Percentiles rank a stretch among this genome's conserved stretches.
phyloP scores from a whole-genome alignment of 1,140 invertebrate genomes.

The Habropoda laboriosa region DNA sequence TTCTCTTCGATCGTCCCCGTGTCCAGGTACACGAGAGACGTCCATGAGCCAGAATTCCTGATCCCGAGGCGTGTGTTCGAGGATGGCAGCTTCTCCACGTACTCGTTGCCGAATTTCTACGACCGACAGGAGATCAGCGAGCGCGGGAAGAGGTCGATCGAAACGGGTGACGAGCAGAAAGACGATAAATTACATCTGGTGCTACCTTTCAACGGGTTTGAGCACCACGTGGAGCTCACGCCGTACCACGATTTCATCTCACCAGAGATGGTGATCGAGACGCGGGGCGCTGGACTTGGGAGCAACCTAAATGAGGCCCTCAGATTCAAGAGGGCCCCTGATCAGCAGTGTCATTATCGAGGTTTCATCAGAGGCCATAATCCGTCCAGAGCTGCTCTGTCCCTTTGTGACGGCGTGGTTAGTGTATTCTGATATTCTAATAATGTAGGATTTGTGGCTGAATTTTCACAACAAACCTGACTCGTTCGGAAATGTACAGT shows the following conservation, averaged over 20 bases:
- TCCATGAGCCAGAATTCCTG: constrained; percentile 79
- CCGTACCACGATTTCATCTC: constrained; percentile 83
- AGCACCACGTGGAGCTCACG: constrained; percentile 81
- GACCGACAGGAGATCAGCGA: constrained; percentile 66
- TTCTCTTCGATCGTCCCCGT: neutral
- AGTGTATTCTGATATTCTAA: constrained; percentile 65
- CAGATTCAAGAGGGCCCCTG: constrained; percentile 61
- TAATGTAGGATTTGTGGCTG: too few species aligned
- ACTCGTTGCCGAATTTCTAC: constrained; percentile 79
- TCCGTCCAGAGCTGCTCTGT: constrained; percentile 83
- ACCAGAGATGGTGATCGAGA: constrained; percentile 83
- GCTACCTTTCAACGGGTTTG: constrained; percentile 77
- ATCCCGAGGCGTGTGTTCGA: constrained; percentile 80
- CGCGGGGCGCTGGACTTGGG: constrained; percentile 67
- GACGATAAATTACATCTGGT: constrained; percentile 81
- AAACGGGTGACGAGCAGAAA: constrained; percentile 55
- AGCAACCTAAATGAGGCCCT: constrained; percentile 67
- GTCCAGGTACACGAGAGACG: constrained; percentile 77
- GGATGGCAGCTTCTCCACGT: constrained; percentile 80
- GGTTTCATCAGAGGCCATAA: constrained; percentile 81
- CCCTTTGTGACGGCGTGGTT: constrained; percentile 85
- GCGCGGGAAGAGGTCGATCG: constrained; percentile 61
- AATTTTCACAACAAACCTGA: too few species aligned
- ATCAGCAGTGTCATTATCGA: constrained; percentile 83
- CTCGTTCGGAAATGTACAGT: too few species aligned